phyloP scores from a whole-genome alignment of 2,113 vertebrate genomes.

The Callocephalon fimbriatum region DNA sequence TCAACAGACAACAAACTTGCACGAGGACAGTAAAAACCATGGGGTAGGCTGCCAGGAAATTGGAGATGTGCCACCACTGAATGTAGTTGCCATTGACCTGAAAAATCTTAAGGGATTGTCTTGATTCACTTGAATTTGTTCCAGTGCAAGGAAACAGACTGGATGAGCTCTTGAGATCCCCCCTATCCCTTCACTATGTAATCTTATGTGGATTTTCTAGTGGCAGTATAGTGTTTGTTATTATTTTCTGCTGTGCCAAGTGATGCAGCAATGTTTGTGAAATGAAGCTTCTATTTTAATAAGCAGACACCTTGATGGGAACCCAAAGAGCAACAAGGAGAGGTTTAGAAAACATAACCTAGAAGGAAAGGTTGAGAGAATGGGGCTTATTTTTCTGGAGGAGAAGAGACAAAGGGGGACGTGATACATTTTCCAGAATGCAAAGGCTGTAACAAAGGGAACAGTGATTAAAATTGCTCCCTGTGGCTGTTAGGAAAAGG shows the following conservation, averaged over 20 bases:
- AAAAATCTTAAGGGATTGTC: neutral
- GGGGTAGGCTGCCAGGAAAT: neutral
- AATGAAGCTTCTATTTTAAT: slow-evolving; percentile 12
- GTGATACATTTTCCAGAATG: slow-evolving; percentile 9
- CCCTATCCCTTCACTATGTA: neutral
- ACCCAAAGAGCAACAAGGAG: neutral
- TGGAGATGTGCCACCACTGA: neutral
- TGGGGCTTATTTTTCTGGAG: neutral
- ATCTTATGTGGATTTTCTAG: neutral
- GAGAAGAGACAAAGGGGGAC: neutral
- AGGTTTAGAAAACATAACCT: slow-evolving; percentile 9
- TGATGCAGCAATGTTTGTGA: neutral
- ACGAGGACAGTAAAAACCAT: neutral
- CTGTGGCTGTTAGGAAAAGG: slow-evolving; percentile 13
- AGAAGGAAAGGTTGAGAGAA: neutral
- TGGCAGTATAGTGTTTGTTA: neutral
- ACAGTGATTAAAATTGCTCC: neutral
- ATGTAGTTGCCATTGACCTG: neutral
- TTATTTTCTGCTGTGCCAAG: slow-evolving; percentile 4
- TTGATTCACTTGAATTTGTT: neutral
- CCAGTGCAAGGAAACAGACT: neutral
- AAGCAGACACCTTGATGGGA: neutral
- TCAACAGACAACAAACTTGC: neutral
- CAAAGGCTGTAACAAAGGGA: neutral
- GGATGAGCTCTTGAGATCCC: neutral